Base-by-base conservation (phyloP, 1,140 invertebrate genomes). In the Zaprionus taronus region DNA sequence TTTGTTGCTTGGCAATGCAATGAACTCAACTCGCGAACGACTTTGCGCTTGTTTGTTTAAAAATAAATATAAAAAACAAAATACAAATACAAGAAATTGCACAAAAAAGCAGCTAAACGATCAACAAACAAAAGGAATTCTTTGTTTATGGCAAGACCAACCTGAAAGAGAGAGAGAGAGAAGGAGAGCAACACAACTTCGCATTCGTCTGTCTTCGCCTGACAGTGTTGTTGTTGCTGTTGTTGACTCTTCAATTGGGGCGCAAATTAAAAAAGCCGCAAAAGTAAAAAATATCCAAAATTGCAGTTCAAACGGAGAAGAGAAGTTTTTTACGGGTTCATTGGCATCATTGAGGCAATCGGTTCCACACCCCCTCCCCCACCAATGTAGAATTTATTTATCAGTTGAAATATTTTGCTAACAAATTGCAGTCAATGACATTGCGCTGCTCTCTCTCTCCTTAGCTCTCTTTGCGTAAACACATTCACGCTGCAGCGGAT, bases 381-480 rank as follows among this genome's bases (percentile, higher is more conserved):
- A 2, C 6, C 49, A 62, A 82, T 91, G 66, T 83, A 87, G 72
- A 91, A 91, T 85, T 85, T 90, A 85, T 91, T 90, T 89, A 91
- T 89, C 85, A 89, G 83, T 91, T 80, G 67, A 87, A 89, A 79
- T 89, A 80, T 82, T 89, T 91, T 91, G 82, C 90, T 87, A 91
- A 91, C 79, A 91, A 91, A 91, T 84, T 91, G 89, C 89, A 91
- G 89, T 91, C 83, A 91, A 89, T 91, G 89, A 91, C 83, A 89
- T 85, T 84, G 24, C 53, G n/a, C 47, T 7, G 6, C 7, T 17
- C n/a, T 47, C 41, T 47, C 41, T 47, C 2, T 15, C n/a, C 6
- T 15, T 5, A 5, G 36, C 41, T 44, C 41, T 53, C 49, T 31
- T 36, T 51, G 64, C 24, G 60, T 64, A 67, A 28, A 81, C 41